A percentile compares a stretch with the other conserved stretches of the same genome.
Evolutionary conservation across 2,888 invertebrate genomes (phyloP).

Genomic region (Drosophila cognata): DNA sequence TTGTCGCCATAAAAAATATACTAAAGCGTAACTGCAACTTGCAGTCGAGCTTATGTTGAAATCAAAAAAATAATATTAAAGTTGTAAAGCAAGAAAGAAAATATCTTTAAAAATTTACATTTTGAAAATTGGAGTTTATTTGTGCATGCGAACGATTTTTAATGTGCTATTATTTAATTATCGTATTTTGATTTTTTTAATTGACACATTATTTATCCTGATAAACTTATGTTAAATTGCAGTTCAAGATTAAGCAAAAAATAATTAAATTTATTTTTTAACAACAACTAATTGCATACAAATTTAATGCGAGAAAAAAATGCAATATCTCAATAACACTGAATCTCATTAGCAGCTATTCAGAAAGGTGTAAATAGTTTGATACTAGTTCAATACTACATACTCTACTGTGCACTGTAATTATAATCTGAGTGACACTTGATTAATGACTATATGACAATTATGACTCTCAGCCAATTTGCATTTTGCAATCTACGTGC

Average conservation of each 20-base stretch:
- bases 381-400: constrained; percentile 32
- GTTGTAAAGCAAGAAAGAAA: background rate
- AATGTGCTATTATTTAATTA: background rate
- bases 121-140: background rate
- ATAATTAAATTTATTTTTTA: constrained; percentile 8
- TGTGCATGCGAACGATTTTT: background rate
- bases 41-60: background rate
- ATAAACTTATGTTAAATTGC: background rate
- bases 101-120: background rate
- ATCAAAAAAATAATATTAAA: background rate
- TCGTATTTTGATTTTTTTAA: background rate
- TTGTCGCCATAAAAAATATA: background rate
- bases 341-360: constrained; percentile 34
- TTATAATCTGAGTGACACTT: constrained; percentile 43
- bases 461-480: constrained; percentile 44
- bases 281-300: background rate
- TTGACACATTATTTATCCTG: background rate
- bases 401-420: constrained; percentile 18
- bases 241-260: constrained; percentile 2
- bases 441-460: constrained; percentile 48
- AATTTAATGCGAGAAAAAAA: background rate
- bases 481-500: constrained; percentile 47
- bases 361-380: constrained; percentile 17
- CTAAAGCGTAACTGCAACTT: constrained; percentile 2
- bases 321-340: constrained; percentile 2